Percentiles rank a stretch among this genome's conserved stretches.
Evolutionary conservation across 2,888 invertebrate genomes (phyloP).

Genomic region (Atrina japonica): DNA sequence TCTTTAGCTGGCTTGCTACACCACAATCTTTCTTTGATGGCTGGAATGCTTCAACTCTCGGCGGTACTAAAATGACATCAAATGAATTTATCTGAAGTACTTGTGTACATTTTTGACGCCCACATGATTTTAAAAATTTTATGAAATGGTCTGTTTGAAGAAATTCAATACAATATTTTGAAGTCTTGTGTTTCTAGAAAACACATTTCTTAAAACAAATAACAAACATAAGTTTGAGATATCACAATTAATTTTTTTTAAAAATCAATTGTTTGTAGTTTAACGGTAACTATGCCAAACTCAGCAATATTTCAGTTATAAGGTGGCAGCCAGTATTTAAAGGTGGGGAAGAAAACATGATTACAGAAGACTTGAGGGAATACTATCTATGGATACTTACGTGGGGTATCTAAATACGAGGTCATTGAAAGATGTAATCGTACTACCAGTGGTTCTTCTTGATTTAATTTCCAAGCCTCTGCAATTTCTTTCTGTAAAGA

Average conservation of each 20-base stretch:
- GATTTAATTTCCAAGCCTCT: slow-evolving; percentile 70
- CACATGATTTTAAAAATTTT: background rate
- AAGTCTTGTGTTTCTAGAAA: background rate
- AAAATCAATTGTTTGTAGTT: too few relatives aligned
- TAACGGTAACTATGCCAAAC: too few relatives aligned
- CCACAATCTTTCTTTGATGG: slow-evolving; percentile 71
- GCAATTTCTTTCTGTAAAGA: slow-evolving; percentile 63
- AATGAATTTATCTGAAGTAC: background rate
- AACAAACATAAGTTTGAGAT: too few relatives aligned
- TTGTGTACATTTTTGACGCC: background rate
- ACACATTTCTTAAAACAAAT: too few relatives aligned
- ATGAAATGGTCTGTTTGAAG: background rate
- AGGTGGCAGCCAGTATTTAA: too few relatives aligned
- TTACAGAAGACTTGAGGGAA: too few relatives aligned
- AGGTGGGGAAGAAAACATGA: too few relatives aligned
- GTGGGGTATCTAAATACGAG: slow-evolving; percentile 67
- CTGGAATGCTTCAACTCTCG: slow-evolving; percentile 72
- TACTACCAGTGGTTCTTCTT: slow-evolving; percentile 65
- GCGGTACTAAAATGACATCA: slow-evolving; percentile 55
- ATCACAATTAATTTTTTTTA: too few relatives aligned
- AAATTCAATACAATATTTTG: background rate
- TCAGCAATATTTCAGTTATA: too few relatives aligned
- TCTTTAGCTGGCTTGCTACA: slow-evolving; percentile 69
- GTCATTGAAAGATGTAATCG: slow-evolving; percentile 66
- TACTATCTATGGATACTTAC: slow-evolving; percentile 41